Evolutionary conservation across 2,888 invertebrate species (phyloP), one percentile per base, ranked within the genome.

Genomic region (Panopea generosa): DNA sequence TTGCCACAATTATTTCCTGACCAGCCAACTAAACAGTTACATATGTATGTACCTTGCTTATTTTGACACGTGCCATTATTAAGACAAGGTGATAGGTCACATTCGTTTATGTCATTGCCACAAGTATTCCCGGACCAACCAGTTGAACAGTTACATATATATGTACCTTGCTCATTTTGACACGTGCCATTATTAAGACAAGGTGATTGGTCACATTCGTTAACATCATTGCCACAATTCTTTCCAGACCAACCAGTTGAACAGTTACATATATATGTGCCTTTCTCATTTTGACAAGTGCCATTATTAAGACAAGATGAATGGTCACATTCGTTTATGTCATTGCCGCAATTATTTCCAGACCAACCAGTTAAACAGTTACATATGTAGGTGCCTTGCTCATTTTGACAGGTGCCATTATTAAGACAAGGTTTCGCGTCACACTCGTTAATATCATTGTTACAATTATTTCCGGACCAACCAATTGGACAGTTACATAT

Each of bases 241-340:
- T 4, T 6, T 22, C 45, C 59, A 22, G 9, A 18, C 59, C 59
- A 59, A 16, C 59, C 59, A 22, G 20, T 22, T 24, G 2, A 9
- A 45, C 59, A 59, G 6, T 20, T 45, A 24, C 66, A 66, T 38
- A 3, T 33, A 18, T 57, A 66, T 4, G 47, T 29, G 16, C 66
- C 66, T 16, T 43, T 3, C 4, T 14, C 47, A 33, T 61, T 47
- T 11, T 43, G 18, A 49, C 61, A 61, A 47, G 9, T 26, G 7
- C 61, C 61, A 40, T 22, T 33, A n/a, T n/a, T n/a, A n/a, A n/a
- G n/a, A n/a, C n/a, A n/a, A n/a, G n/a, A n/a, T n/a, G n/a, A n/a
- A n/a, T n/a, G n/a, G n/a, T n/a, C n/a, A 40, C 70, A 70, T 56
- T 70, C 70, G 38, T 70, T 50, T 3, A 57, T 63, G 24, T 70